Base-by-base conservation (phyloP, 2,797 vertebrate genomes). In the Acrossocheilus fasciatus region DNA sequence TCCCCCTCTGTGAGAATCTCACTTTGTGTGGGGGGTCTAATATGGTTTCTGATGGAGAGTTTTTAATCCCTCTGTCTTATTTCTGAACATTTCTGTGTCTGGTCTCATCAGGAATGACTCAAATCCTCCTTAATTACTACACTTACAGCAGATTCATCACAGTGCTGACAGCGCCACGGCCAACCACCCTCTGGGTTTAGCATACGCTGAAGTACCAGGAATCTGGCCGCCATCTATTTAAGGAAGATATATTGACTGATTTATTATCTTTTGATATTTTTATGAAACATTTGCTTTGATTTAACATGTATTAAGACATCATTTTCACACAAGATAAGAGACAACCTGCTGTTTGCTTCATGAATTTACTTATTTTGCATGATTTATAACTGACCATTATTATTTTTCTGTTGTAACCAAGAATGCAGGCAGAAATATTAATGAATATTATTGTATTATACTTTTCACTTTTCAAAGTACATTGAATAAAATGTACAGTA, bases 41-140 rank as follows among this genome's bases (percentile, higher is more conserved):
- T 81, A 80, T 78, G 47, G 34, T 66, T 86, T 73, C 82, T 85
- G 83, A 87, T 45, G 79, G 77, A 57, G 69, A 82, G 68, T 83
- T 70, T 74, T 69, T 91, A 88, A 91, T 90, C 85, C 89, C 52
- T 85, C 83, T 83, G 82, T 88, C 41, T 69, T 76, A 90, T 88
- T 90, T 87, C 70, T 77, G 85, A 75, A 73, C 26, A 80, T 87
- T 86, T 76, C 45, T 84, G 41, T 78, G 81, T 87, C 85, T 64
- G 66, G 82, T 84, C 85, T 88, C 88, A 88, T 90, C 87, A 89
- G 87, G 74, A 87, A 81, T 73, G 82, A 83, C 80, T 88, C 34
- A 87, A 90, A 89, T 90, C 90, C 83, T 54, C 83, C 75, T 85
- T 90, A 90, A 90, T 90, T 89, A 89, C 88, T 73, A 88, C 88